These are phyloP conservation scores for Helicorthomorpha holstii DNA, from an alignment of 1,140 invertebrate species.

Conservation along the genomic window DNA sequence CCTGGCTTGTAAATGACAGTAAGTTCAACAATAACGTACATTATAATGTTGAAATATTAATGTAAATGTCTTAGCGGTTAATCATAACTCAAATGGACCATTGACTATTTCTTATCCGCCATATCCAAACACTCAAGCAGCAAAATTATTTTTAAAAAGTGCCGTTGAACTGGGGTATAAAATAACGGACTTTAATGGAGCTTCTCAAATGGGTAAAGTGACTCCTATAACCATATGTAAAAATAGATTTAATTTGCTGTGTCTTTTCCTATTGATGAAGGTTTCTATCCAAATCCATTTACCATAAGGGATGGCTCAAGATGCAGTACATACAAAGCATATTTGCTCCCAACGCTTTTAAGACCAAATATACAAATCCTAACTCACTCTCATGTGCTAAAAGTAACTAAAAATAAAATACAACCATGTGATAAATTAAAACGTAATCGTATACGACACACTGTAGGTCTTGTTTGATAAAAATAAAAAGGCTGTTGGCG, in stretches of 20 bases:
- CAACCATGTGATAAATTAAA: too few relatives aligned
- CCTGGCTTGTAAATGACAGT: neutral
- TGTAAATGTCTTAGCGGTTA: neutral
- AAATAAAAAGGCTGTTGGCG: constrained; percentile 49
- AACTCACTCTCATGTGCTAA: neutral
- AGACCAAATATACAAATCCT: neutral
- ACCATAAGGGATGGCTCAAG: neutral
- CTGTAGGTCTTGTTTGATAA: constrained; percentile 11
- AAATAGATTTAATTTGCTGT: too few relatives aligned
- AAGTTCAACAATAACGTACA: too few relatives aligned
- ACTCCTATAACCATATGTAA: too few relatives aligned
- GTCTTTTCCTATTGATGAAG: neutral
- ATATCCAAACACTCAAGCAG: neutral
- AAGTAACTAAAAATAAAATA: too few relatives aligned
- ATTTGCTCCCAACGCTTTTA: neutral
- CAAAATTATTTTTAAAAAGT: neutral
- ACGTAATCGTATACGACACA: too few relatives aligned
- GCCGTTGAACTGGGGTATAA: neutral
- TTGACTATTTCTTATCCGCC: neutral
- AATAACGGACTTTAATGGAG: neutral
- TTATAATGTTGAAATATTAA: neutral
- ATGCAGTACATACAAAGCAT: neutral
- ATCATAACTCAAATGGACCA: neutral
- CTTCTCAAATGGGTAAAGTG: neutral
- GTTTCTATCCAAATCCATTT: neutral